Evolutionary conservation across 1,140 invertebrate genomes (phyloP).

Genomic region (Episyrphus balteatus): DNA sequence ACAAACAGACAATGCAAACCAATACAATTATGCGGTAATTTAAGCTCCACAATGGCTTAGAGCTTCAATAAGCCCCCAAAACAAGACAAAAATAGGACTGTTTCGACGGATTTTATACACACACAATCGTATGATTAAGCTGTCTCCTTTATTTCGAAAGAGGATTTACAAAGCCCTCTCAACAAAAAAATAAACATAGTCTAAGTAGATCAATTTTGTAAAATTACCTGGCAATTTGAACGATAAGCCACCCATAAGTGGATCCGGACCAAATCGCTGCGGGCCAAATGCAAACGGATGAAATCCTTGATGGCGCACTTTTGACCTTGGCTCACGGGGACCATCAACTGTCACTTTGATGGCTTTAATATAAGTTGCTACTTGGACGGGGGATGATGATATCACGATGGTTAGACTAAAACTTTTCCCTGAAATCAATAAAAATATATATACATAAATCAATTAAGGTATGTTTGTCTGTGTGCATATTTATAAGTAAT

Average conservation of each 20-base stretch:
- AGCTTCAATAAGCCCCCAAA: no score
- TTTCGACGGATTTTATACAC: no score
- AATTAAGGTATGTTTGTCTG: not conserved
- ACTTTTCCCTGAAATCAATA: slow-evolving; percentile 71
- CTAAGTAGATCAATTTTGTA: not conserved
- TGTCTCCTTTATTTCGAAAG: no score
- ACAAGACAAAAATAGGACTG: no score
- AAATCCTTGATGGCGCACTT: slow-evolving; percentile 75
- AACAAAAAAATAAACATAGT: no score
- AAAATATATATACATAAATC: not conserved
- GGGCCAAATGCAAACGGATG: slow-evolving; percentile 80
- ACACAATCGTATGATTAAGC: no score
- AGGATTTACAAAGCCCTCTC: no score
- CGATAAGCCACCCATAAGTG: slow-evolving; percentile 63
- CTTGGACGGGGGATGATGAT: slow-evolving; percentile 81
- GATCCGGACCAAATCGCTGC: slow-evolving; percentile 64
- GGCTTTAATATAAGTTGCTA: slow-evolving; percentile 86
- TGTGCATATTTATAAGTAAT: slow-evolving; percentile 4
- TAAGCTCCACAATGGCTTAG: no score
- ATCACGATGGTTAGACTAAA: slow-evolving; percentile 94
- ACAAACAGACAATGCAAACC: no score
- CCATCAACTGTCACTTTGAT: slow-evolving; percentile 99
- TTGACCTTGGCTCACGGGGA: slow-evolving; percentile 88
- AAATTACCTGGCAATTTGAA: slow-evolving; percentile 72
- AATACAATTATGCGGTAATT: no score